Evolutionary conservation across 2,888 invertebrate species (phyloP).

Genomic region (Drosophila stalkeri): DNA sequence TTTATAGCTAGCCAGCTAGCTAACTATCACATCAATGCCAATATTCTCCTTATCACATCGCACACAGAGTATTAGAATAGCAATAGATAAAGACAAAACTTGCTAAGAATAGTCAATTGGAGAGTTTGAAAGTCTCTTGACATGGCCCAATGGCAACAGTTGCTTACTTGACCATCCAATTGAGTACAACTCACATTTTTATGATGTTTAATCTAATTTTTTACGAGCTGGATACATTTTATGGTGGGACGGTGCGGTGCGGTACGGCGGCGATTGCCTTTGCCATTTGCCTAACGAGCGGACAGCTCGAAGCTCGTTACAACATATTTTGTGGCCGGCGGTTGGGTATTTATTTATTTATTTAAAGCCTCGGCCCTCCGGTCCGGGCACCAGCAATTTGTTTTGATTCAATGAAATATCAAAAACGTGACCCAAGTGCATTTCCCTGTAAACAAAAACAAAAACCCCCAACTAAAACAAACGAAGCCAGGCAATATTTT

Average conservation of each 20-base stretch:
- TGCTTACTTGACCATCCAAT: slow-evolving; percentile 48
- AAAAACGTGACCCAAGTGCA: slow-evolving; percentile 77
- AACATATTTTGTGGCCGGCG: slow-evolving; percentile 39
- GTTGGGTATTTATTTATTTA: slow-evolving; percentile 65
- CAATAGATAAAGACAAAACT: slow-evolving; percentile 20
- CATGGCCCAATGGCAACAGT: slow-evolving; percentile 12
- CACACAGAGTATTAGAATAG: neutral
- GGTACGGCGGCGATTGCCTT: slow-evolving; percentile 7
- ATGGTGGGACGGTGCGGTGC: slow-evolving; percentile 23
- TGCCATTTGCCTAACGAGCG: slow-evolving; percentile 71
- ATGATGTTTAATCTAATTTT: slow-evolving; percentile 77
- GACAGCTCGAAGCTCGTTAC: slow-evolving; percentile 52
- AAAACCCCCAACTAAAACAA: slow-evolving; percentile 34
- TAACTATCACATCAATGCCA: too few relatives aligned
- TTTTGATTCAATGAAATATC: slow-evolving; percentile 82
- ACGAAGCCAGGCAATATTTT: slow-evolving; percentile 59
- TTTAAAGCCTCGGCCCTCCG: slow-evolving; percentile 57
- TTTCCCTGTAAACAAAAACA: slow-evolving; percentile 19
- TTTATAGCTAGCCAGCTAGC: too few relatives aligned
- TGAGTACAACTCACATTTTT: slow-evolving; percentile 71
- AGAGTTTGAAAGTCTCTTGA: slow-evolving; percentile 13
- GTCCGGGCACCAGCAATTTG: slow-evolving; percentile 63
- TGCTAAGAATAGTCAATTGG: slow-evolving; percentile 55
- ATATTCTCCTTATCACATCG: neutral
- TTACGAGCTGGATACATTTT: slow-evolving; percentile 58